Percentiles rank a stretch among this genome's conserved stretches.
Conservation (phyloP, 2,113 vertebrate genomes). For the Salvator merianae region DNA sequence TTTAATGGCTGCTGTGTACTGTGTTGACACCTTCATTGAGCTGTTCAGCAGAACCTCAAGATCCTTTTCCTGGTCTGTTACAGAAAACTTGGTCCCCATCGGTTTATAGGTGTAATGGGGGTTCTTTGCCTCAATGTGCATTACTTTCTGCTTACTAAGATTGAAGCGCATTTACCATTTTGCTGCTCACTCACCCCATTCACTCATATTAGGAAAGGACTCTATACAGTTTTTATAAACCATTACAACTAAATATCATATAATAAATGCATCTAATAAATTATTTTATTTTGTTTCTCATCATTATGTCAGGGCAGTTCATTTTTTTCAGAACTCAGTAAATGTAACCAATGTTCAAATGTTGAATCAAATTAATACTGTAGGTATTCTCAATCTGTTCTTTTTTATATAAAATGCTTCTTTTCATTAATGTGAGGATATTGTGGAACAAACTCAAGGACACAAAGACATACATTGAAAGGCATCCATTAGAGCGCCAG, state of each 20-base stretch:
- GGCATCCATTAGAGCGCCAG: neutral
- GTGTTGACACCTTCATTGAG: too few species aligned
- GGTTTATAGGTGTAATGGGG: too few species aligned
- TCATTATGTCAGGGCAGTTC: neutral
- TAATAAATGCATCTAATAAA: neutral
- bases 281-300: neutral
- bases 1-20: too few species aligned
- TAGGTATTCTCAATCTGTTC: neutral
- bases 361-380: neutral
- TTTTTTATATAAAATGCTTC: neutral
- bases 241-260: neutral
- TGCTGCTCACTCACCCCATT: neutral
- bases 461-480: neutral
- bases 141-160: too few species aligned
- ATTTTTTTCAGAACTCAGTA: neutral
- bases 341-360: neutral
- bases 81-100: too few species aligned
- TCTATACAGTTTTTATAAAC: too few species aligned
- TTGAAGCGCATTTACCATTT: too few species aligned
- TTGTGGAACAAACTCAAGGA: neutral
- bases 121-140: too few species aligned
- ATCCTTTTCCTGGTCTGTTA: too few species aligned
- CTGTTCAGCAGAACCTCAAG: too few species aligned
- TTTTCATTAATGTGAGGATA: neutral
- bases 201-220: neutral